Evolutionary conservation across 30 jellyfish, hydroid and myxozoan species (phyloP).

Genomic region (Pseudorhiza aurosa): DNA sequence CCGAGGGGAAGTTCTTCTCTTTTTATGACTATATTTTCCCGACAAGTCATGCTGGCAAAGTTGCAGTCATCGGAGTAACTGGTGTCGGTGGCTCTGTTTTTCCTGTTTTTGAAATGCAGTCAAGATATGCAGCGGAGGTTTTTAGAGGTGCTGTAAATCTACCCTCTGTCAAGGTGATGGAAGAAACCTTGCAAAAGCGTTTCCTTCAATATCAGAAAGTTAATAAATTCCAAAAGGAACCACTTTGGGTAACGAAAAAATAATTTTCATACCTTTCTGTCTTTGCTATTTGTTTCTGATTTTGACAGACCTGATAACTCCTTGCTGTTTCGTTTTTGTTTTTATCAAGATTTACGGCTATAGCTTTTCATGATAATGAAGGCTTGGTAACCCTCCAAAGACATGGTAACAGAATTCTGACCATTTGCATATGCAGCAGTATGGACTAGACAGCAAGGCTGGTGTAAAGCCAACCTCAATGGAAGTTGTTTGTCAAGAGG

Average conservation of each 20-base stretch:
- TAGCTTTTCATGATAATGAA: no score
- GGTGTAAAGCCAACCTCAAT: no score
- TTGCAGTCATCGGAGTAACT: constrained; percentile 77
- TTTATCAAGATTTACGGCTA: no score
- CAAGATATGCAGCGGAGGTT: constrained; percentile 82
- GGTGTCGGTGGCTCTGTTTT: constrained; percentile 63
- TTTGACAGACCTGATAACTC: no score
- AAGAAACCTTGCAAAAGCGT: neutral
- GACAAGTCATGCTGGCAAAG: constrained; percentile 36
- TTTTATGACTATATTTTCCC: constrained; percentile 72
- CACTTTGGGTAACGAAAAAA: constrained; percentile 33
- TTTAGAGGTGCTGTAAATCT: constrained; percentile 58
- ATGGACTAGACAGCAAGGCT: no score
- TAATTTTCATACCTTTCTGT: no score
- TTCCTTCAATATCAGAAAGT: neutral
- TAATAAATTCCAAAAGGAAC: constrained; percentile 21
- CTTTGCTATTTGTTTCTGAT: no score
- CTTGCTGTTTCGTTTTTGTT: no score
- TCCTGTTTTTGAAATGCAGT: constrained; percentile 83
- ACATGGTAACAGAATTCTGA: no score
- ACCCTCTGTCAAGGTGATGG: constrained; percentile 74
- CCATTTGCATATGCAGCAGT: no score
- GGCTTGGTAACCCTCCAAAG: no score
- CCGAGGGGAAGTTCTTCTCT: constrained; percentile 65
- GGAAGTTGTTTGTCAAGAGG: no score